Percentiles rank a stretch among this genome's conserved stretches.
Conservation (phyloP, 2,797 vertebrate species). For the Oreochromis grahami region DNA sequence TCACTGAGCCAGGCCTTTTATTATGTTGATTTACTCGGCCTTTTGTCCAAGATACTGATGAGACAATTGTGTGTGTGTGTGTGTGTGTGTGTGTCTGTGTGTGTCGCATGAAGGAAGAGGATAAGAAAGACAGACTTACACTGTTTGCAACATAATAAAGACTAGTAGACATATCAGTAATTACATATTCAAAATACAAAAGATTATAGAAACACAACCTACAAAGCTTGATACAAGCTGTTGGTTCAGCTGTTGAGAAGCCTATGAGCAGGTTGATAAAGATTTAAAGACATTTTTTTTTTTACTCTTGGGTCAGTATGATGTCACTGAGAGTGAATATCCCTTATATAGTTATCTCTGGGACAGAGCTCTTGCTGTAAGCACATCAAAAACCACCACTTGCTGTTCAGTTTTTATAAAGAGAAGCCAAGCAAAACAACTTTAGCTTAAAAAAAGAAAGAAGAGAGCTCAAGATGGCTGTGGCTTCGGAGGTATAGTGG, state of each 20-base stretch:
- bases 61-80: neutral
- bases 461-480: neutral
- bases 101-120: neutral
- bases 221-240: neutral
- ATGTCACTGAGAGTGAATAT: neutral
- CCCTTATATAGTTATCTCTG: neutral
- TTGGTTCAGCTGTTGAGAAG: neutral
- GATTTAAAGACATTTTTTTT: neutral
- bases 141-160: neutral
- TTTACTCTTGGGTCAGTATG: neutral
- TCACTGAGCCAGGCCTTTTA: conserved; percentile 76
- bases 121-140: conserved; percentile 3
- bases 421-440: neutral
- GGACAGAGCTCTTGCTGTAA: neutral
- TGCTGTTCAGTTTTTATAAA: neutral
- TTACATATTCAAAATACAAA: neutral
- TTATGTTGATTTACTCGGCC: conserved; percentile 82
- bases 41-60: conserved; percentile 67
- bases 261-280: neutral
- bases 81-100: neutral
- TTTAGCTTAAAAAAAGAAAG: neutral
- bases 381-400: neutral
- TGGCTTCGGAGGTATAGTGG: neutral
- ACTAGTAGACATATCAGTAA: neutral
- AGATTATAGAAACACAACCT: neutral